Evolutionary conservation across 2,113 vertebrate species (phyloP).

Genomic region (Labeo rohita): DNA sequence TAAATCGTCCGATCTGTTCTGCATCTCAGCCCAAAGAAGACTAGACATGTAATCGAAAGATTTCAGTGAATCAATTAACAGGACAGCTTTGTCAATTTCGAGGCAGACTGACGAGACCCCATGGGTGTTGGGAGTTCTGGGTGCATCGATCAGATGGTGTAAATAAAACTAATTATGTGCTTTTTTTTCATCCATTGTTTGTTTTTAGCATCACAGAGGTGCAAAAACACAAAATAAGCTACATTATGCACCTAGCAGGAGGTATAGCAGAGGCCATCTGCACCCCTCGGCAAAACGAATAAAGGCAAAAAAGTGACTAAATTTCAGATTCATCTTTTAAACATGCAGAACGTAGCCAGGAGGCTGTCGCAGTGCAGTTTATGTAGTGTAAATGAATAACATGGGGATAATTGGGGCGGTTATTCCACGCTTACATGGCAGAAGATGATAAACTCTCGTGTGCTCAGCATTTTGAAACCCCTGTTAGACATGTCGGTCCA

Average conservation of each 20-base stretch:
- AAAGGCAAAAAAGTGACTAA: not conserved
- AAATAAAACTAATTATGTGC: constrained; percentile 36
- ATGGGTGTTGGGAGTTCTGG: not conserved
- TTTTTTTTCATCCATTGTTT: constrained; percentile 5
- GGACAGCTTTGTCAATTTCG: constrained; percentile 19
- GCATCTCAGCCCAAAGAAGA: constrained; percentile 8
- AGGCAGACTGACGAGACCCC: not conserved
- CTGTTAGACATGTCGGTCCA: not conserved
- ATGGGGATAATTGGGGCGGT: constrained; percentile 32
- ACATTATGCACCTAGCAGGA: constrained; percentile 29
- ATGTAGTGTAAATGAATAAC: constrained; percentile 29
- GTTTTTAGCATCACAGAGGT: not conserved
- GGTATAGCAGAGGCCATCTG: constrained; percentile 17
- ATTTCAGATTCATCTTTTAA: constrained; percentile 19
- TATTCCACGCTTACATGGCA: constrained; percentile 5
- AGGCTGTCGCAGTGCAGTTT: not conserved
- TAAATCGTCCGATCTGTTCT: constrained; percentile 20
- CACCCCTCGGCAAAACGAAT: constrained; percentile 6
- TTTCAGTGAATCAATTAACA: constrained; percentile 25
- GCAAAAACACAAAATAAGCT: constrained; percentile 24
- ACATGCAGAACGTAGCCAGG: not conserved
- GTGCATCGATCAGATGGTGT: constrained; percentile 16
- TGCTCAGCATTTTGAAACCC: constrained; percentile 19
- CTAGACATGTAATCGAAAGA: constrained; percentile 19
- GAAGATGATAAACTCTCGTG: constrained; percentile 6